Conservation (phyloP, 2,888 invertebrate genomes). For the Atrina japonica region DNA sequence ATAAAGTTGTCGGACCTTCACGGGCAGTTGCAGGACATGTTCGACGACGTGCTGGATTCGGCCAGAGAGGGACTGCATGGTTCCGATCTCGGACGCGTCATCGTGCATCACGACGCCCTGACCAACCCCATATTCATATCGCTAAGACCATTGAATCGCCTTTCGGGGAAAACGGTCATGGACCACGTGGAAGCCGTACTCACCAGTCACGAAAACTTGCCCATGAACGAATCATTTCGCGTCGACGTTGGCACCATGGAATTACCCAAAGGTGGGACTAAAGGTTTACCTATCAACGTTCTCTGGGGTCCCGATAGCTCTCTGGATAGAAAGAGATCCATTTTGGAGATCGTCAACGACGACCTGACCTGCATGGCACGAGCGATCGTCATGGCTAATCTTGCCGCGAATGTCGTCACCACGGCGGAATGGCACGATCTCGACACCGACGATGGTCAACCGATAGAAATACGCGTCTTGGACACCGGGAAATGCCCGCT, state of each 20-base stretch:
- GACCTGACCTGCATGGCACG: slow-evolving; percentile 12
- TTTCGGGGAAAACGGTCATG: slow-evolving; percentile 14
- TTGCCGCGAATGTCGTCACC: background rate
- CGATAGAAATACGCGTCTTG: slow-evolving; percentile 10
- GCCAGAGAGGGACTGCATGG: no score
- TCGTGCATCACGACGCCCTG: slow-evolving; percentile 38
- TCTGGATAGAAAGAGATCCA: no score
- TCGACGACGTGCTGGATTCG: no score
- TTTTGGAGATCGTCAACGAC: slow-evolving; percentile 11
- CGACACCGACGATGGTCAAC: background rate
- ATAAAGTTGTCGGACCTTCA: no score
- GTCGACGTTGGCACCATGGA: no score
- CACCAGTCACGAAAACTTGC: slow-evolving; percentile 11
- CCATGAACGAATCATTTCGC: slow-evolving; percentile 38
- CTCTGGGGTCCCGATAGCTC: no score
- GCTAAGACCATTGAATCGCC: background rate
- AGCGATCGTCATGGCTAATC: slow-evolving; percentile 13
- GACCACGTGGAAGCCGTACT: slow-evolving; percentile 18
- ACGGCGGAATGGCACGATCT: slow-evolving; percentile 20
- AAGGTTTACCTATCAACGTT: background rate
- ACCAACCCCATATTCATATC: slow-evolving; percentile 1
- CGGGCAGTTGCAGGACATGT: no score
- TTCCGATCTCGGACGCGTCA: slow-evolving; percentile 37
- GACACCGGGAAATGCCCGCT: background rate
- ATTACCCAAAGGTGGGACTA: slow-evolving; percentile 19